phyloP scores from a whole-genome alignment of 1,140 invertebrate genomes.

The Colletes gigas region DNA sequence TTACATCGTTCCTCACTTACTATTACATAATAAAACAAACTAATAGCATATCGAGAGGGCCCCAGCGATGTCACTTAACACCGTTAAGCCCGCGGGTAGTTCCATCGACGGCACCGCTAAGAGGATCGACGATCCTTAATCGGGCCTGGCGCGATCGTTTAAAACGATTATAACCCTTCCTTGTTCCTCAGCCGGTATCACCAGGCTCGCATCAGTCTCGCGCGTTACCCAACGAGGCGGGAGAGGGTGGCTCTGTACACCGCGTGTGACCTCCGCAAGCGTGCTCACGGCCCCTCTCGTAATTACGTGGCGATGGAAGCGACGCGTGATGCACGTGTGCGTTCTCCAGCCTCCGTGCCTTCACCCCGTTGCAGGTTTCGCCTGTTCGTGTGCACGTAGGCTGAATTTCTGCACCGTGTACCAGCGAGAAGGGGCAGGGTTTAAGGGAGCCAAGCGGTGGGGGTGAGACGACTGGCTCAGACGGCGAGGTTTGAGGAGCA shows the following conservation, averaged over 20 bases:
- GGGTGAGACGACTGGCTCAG: slow-evolving; percentile 1
- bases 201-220: slow-evolving; percentile 33
- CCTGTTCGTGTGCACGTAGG: background rate
- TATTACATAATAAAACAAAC: slow-evolving; percentile 24
- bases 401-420: slow-evolving; percentile 15
- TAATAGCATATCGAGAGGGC: slow-evolving; percentile 11
- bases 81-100: slow-evolving; percentile 39
- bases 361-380: background rate
- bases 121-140: slow-evolving; percentile 49
- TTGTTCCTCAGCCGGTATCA: slow-evolving; percentile 25
- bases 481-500: slow-evolving; percentile 49
- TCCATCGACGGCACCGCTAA: slow-evolving; percentile 40
- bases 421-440: background rate
- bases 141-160: slow-evolving; percentile 41
- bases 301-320: slow-evolving; percentile 57
- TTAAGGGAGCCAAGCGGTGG: no score
- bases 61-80: slow-evolving; percentile 9
- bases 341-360: background rate
- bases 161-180: slow-evolving; percentile 51
- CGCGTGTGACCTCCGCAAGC: slow-evolving; percentile 19
- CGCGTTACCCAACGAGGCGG: slow-evolving; percentile 14
- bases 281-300: slow-evolving; percentile 41
- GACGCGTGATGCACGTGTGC: background rate
- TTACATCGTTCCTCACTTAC: background rate
- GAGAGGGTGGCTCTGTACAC: slow-evolving; percentile 31